Percentiles rank a stretch among this genome's conserved stretches.
Evolutionary conservation across 2,888 invertebrate species (phyloP).

Genomic region (Slavum lentiscoides): DNA sequence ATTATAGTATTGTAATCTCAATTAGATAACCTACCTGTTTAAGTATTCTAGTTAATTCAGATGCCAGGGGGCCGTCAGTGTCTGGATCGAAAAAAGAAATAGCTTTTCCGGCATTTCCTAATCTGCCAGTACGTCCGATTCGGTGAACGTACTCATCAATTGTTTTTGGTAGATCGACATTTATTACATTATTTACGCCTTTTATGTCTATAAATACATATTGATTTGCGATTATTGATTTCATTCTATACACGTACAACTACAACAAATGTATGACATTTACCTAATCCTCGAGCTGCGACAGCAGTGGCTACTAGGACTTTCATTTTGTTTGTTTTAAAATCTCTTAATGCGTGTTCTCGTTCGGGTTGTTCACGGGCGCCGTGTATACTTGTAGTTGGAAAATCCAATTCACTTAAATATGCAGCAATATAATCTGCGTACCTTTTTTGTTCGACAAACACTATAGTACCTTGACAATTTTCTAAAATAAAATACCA

Average conservation of each 20-base stretch:
- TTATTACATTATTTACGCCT: conserved; percentile 86
- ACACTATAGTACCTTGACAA: conserved; percentile 71
- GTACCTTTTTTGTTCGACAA: conserved; percentile 86
- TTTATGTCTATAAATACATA: conserved; percentile 71
- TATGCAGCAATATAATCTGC: conserved; percentile 88
- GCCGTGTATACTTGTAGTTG: conserved; percentile 75
- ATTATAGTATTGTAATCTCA: background rate
- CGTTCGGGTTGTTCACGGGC: conserved; percentile 73
- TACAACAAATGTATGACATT: background rate
- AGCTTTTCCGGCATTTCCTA: conserved; percentile 85
- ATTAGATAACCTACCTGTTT: conserved; percentile 61
- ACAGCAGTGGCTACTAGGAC: conserved; percentile 94
- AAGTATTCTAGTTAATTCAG: conserved; percentile 73
- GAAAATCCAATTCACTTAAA: conserved; percentile 75
- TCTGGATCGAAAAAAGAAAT: conserved; percentile 80
- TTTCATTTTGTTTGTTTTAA: conserved; percentile 74
- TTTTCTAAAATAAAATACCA: conserved; percentile 10
- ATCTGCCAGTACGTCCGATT: conserved; percentile 91
- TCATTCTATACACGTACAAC: background rate
- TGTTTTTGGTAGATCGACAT: conserved; percentile 84
- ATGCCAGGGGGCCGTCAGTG: conserved; percentile 67
- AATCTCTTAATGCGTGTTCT: conserved; percentile 76
- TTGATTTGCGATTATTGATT: background rate
- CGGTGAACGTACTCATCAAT: conserved; percentile 95
- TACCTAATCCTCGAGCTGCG: conserved; percentile 86